These are phyloP conservation scores for Pantala flavescens DNA, from an alignment of 1,140 invertebrate species.

Conservation along the genomic window DNA sequence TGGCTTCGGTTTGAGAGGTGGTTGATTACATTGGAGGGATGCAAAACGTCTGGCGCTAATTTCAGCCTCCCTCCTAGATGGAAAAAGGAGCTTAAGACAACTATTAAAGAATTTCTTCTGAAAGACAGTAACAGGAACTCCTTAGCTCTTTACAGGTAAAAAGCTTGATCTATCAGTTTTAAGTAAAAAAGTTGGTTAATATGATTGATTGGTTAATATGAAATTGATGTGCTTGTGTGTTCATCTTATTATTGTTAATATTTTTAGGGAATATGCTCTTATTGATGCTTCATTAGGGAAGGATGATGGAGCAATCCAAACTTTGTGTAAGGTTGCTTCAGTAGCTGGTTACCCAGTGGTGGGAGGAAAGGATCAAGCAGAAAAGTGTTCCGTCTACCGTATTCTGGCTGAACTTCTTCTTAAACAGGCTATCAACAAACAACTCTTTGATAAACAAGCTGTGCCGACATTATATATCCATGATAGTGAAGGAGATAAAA, in stretches of 20 bases:
- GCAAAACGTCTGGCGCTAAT: conserved; percentile 27
- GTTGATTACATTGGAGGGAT: conserved; percentile 38
- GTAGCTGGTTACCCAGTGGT: not conserved
- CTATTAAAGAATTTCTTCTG: conserved; percentile 45
- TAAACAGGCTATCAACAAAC: not conserved
- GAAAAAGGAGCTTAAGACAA: conserved; percentile 38
- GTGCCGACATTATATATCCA: not conserved
- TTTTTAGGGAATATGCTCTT: conserved; percentile 44
- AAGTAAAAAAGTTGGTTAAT: not conserved
- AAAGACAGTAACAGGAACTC: conserved; percentile 42
- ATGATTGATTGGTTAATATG: not conserved
- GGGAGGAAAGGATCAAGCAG: conserved; percentile 26
- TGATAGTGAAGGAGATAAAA: not conserved
- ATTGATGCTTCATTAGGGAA: conserved; percentile 44
- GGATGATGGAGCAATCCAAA: conserved; percentile 29
- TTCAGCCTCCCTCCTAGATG: conserved; percentile 31
- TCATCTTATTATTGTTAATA: not conserved
- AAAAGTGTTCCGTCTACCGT: conserved; percentile 36
- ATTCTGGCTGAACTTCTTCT: conserved; percentile 37
- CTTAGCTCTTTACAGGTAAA: conserved; percentile 37
- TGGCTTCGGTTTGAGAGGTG: conserved; percentile 49
- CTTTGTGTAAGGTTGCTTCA: conserved; percentile 15
- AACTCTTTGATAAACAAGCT: not conserved
- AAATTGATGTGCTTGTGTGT: not conserved
- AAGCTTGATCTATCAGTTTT: not conserved